A percentile compares a stretch with the other conserved stretches of the same genome.
Evolutionary conservation across 2,888 invertebrate species (phyloP).

Genomic region (Pardosa pseudoannulata): DNA sequence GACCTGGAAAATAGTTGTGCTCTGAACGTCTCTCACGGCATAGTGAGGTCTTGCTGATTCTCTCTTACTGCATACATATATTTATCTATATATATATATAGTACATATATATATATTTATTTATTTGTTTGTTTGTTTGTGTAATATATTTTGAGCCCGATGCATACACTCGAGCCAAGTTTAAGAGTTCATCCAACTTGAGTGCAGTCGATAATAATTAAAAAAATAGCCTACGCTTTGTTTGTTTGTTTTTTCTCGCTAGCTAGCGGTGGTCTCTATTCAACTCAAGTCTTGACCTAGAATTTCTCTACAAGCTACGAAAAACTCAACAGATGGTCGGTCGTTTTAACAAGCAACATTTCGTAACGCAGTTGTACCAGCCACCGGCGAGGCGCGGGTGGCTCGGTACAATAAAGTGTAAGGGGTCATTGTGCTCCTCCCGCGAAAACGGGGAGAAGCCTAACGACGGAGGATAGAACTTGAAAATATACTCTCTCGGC

Average conservation of each 20-base stretch:
- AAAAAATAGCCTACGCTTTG: conserved; percentile 69
- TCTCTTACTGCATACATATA: too few relatives aligned
- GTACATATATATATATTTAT: neutral
- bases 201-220: conserved; percentile 65
- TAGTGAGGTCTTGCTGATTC: neutral
- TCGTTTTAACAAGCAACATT: conserved; percentile 56
- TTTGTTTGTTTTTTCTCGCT: conserved; percentile 31
- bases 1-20: conserved; percentile 15
- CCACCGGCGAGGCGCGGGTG: neutral
- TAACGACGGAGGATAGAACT: conserved; percentile 46
- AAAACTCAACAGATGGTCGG: conserved; percentile 70
- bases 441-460: conserved; percentile 35
- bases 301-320: conserved; percentile 57
- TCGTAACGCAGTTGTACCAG: conserved; percentile 16
- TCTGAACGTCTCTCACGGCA: neutral
- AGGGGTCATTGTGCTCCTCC: conserved; percentile 18
- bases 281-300: conserved; percentile 50
- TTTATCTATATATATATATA: too few relatives aligned
- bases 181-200: conserved; percentile 38
- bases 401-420: neutral
- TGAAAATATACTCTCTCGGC: conserved; percentile 60
- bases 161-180: conserved; percentile 20
- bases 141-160: neutral
- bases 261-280: conserved; percentile 58
- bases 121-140: neutral